phyloP scores from a whole-genome alignment of 2,113 vertebrate genomes.

The Fregata magnificens region DNA sequence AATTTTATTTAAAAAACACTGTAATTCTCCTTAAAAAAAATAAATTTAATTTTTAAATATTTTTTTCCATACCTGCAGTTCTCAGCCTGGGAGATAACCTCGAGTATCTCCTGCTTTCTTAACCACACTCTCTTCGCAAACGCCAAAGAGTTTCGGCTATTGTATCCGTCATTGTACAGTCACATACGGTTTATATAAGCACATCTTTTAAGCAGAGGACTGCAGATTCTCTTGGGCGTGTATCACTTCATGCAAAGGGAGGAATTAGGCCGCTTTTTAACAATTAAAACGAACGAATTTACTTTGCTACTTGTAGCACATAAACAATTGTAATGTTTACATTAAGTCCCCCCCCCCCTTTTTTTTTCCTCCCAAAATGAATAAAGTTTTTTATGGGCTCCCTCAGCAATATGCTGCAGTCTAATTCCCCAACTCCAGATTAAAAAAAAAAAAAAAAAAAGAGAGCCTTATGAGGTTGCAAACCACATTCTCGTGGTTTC shows the following conservation, averaged over 20 bases:
- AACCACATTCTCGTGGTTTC: constrained; percentile 47
- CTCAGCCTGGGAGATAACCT: neutral
- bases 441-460: neutral
- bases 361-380: neutral
- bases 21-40: neutral
- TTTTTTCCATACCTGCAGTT: neutral
- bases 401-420: neutral
- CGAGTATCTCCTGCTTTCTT: neutral
- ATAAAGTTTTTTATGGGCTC: neutral
- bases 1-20: neutral
- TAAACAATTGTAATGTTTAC: constrained; percentile 20
- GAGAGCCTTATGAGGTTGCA: neutral
- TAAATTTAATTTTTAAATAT: fast-evolving
- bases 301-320: constrained; percentile 10
- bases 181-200: neutral
- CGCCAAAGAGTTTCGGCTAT: neutral
- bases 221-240: neutral
- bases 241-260: neutral
- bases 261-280: neutral
- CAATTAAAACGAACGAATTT: neutral
- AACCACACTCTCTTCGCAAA: neutral
- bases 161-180: neutral
- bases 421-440: neutral
- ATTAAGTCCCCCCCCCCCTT: neutral
- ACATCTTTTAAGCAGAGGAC: neutral